Evolutionary conservation across 1,140 invertebrate genomes (phyloP).

Genomic region (Caenorhabditis latens): DNA sequence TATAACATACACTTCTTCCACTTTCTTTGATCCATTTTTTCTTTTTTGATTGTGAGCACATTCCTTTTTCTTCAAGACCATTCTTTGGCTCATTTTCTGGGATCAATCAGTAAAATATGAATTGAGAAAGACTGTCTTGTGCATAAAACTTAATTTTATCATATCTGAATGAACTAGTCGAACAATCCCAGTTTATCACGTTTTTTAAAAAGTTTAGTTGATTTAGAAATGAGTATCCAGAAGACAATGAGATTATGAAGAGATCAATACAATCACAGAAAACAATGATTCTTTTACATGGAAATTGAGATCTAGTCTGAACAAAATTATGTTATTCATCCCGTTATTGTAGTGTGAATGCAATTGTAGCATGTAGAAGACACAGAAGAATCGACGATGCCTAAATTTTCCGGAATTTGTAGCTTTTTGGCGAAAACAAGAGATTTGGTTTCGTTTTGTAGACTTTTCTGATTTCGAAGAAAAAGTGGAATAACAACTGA

Average conservation of each 20-base stretch:
- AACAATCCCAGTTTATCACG: too few relatives aligned
- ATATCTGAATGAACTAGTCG: too few relatives aligned
- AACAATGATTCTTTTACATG: background rate
- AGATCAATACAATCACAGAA: background rate
- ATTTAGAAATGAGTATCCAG: background rate
- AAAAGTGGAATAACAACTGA: too few relatives aligned
- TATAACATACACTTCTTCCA: slow-evolving; percentile 18
- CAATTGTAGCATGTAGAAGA: slow-evolving; percentile 44
- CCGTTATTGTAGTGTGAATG: slow-evolving; percentile 40
- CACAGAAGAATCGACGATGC: slow-evolving; percentile 22
- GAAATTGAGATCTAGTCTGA: too few relatives aligned
- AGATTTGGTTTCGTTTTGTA: background rate
- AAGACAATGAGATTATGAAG: background rate
- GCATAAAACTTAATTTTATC: too few relatives aligned
- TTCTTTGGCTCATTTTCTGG: background rate
- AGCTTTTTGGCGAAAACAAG: background rate
- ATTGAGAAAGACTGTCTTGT: too few relatives aligned
- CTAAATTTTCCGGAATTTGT: background rate
- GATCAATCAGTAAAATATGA: too few relatives aligned
- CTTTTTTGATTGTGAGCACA: background rate
- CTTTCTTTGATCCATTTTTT: background rate
- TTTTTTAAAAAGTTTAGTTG: too few relatives aligned
- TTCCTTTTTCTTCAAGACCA: background rate
- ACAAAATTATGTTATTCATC: background rate
- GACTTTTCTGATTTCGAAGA: too few relatives aligned